phyloP scores from a whole-genome alignment of 2,888 invertebrate species.

The Parnassius smintheus region DNA sequence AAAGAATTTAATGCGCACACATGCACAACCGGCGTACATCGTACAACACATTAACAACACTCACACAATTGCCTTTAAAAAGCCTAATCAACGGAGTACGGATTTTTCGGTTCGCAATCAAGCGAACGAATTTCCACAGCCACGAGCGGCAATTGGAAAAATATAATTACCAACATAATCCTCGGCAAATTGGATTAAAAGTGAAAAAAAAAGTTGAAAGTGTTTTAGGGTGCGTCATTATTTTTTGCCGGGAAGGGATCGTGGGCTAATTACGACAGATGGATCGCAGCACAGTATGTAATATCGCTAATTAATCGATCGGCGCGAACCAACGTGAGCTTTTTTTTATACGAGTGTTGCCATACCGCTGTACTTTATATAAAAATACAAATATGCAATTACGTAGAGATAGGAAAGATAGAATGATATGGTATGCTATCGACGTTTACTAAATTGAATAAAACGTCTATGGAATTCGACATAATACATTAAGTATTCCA shows the following conservation, averaged over 20 bases:
- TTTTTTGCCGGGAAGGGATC: conserved; percentile 75
- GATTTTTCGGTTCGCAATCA: conserved; percentile 72
- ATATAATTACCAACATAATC: conserved; percentile 82
- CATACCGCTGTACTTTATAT: conserved; percentile 33
- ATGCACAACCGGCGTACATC: conserved; percentile 15
- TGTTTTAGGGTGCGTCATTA: conserved; percentile 80
- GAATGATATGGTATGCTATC: background rate
- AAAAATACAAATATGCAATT: conserved; percentile 24
- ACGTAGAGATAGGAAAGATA: conserved; percentile 5
- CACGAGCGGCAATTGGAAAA: conserved; percentile 75
- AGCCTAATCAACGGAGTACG: conserved; percentile 67
- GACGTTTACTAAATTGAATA: background rate
- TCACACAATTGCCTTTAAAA: conserved; percentile 57
- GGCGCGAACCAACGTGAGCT: conserved; percentile 50
- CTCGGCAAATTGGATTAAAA: conserved; percentile 82
- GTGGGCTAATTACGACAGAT: conserved; percentile 78
- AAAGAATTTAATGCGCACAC: conserved; percentile 29
- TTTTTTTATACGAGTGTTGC: conserved; percentile 47
- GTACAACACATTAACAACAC: conserved; percentile 23
- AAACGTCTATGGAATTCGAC: background rate
- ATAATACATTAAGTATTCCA: background rate
- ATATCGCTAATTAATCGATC: conserved; percentile 79
- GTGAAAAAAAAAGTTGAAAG: conserved; percentile 75
- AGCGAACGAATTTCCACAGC: conserved; percentile 65
- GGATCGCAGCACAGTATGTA: conserved; percentile 74